Evolutionary conservation across 2,888 invertebrate species (phyloP).

Genomic region (Mimas tiliae): DNA sequence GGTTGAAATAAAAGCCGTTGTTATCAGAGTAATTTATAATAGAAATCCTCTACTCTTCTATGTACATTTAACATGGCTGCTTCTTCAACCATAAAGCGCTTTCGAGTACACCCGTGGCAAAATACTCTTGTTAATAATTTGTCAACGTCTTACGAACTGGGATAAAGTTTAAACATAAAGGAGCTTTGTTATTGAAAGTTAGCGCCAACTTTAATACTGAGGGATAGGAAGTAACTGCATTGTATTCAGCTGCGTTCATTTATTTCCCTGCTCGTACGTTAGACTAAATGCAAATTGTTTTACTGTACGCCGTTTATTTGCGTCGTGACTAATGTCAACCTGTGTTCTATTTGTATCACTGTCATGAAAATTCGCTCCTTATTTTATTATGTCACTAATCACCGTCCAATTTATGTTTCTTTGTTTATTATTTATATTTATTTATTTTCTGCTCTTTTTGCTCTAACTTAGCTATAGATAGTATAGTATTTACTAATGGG

Average conservation of each 20-base stretch:
- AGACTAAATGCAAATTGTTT: constrained; percentile 5
- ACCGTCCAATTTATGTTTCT: too few species aligned
- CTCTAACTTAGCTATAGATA: too few species aligned
- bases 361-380: background rate
- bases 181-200: constrained; percentile 22
- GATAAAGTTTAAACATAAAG: constrained; percentile 32
- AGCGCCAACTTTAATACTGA: constrained; percentile 11
- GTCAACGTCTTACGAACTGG: constrained; percentile 33
- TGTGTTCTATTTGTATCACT: constrained; percentile 34
- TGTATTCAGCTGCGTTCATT: constrained; percentile 17
- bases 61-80: constrained; percentile 14
- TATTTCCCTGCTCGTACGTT: background rate
- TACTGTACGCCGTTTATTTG: constrained; percentile 37
- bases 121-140: constrained; percentile 51
- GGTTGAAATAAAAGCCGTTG: background rate
- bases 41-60: constrained; percentile 4
- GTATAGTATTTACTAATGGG: too few species aligned
- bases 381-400: background rate
- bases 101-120: constrained; percentile 30
- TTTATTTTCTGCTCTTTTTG: too few species aligned
- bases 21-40: constrained; percentile 14
- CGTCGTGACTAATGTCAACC: constrained; percentile 51
- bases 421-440: too few species aligned
- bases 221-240: constrained; percentile 20
- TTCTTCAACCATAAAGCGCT: constrained; percentile 1